These are phyloP conservation scores for Amphimedon queenslandica DNA, from an alignment of 37 sponge, comb jelly and placozoan genomes.

Conservation along the genomic window DNA sequence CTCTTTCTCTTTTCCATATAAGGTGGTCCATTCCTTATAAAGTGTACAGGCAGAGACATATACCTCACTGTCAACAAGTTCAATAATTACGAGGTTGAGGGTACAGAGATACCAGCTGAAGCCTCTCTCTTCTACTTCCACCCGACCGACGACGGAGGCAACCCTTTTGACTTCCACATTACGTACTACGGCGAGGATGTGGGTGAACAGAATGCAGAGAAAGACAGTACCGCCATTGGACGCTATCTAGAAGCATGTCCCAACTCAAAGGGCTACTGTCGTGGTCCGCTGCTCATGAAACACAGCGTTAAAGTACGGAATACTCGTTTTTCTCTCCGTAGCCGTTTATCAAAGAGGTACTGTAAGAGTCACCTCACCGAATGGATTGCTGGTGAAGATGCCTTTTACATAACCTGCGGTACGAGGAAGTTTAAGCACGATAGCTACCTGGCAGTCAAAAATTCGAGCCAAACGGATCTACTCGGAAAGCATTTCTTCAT, in stretches of 20 bases:
- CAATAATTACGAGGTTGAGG: constrained; percentile 7
- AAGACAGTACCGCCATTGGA: background rate
- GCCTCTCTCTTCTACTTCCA: constrained; percentile 22
- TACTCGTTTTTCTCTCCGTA: constrained; percentile 26
- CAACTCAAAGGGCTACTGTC: constrained; percentile 10
- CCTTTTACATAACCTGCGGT: constrained; percentile 50
- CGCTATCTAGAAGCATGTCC: constrained; percentile 42
- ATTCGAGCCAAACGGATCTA: background rate
- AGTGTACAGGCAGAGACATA: background rate
- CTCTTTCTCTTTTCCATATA: too few species aligned
- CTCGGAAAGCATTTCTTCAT: constrained; percentile 9
- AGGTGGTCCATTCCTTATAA: constrained; percentile 24
- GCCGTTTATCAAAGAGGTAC: constrained; percentile 11
- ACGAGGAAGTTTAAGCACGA: constrained; percentile 9
- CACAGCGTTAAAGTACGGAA: constrained; percentile 11
- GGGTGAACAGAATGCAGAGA: background rate
- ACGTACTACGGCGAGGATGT: constrained; percentile 9
- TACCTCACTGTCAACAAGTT: constrained; percentile 17
- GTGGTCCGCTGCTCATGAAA: constrained; percentile 32
- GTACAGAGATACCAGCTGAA: background rate
- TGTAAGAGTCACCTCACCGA: constrained; percentile 2
- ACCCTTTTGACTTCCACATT: constrained; percentile 21
- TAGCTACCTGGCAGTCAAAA: constrained; percentile 40
- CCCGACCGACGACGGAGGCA: constrained; percentile 1
- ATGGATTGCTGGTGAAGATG: constrained; percentile 38